A percentile compares a stretch with the other conserved stretches of the same genome.
phyloP scores from a whole-genome alignment of 2,888 invertebrate genomes.

The Odontocerum albicorne region DNA sequence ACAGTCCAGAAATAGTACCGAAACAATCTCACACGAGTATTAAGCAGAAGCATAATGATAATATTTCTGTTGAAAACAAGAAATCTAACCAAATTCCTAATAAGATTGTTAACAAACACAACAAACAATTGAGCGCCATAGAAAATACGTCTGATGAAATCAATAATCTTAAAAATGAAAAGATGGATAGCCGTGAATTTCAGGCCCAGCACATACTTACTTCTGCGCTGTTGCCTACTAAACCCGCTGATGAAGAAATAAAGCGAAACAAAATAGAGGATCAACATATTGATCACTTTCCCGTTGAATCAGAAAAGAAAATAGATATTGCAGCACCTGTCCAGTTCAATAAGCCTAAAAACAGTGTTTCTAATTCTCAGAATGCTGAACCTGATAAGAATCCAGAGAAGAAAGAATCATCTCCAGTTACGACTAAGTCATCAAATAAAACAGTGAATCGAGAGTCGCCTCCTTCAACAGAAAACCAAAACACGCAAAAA shows the following conservation, averaged over 20 bases:
- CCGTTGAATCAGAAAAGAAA: no score
- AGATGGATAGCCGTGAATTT: neutral
- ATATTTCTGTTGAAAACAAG: constrained; percentile 38
- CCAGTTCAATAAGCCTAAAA: neutral
- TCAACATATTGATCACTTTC: no score
- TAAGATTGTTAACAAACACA: neutral
- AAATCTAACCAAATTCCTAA: neutral
- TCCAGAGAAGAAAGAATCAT: no score
- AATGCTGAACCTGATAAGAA: neutral
- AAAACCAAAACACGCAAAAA: constrained; percentile 4
- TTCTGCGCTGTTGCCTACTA: neutral
- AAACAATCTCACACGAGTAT: constrained; percentile 47
- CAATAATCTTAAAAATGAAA: neutral
- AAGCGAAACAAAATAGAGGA: no score
- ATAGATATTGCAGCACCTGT: no score
- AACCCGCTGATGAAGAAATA: constrained; percentile 3
- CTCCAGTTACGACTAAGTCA: no score
- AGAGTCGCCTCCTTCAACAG: no score
- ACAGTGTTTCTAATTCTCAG: neutral
- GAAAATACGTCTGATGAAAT: constrained; percentile 5
- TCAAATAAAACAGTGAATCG: no score
- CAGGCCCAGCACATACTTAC: constrained; percentile 1
- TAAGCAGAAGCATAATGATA: constrained; percentile 36
- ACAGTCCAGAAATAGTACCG: constrained; percentile 66
- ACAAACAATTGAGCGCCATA: neutral